Base-by-base conservation (phyloP, 1,140 invertebrate species). In the Drepana arcuata region DNA sequence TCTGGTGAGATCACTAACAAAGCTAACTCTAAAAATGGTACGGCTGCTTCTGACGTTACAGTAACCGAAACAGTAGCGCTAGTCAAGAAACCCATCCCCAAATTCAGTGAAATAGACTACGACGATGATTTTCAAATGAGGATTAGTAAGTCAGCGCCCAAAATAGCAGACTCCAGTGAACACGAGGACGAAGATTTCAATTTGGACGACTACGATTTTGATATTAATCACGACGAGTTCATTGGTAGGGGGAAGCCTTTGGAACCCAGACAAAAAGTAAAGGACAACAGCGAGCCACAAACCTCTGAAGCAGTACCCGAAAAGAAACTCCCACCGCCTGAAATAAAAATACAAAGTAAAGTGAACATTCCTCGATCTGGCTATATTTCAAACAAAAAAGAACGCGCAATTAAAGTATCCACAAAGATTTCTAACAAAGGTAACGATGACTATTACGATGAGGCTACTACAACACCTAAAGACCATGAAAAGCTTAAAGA, bases 111-210 rank as follows among this genome's bases (percentile, higher is more conserved):
- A 9, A 36, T 54, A 2, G 61, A 66, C 1, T 61, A 67, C 18
- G 59, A 72, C 10, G 62, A 63, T 23, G 65, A 74, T 46, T 70
- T 70, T 44, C 62, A 62, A 54, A 37, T 36, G 3, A 58, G 56
- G 31, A 28, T 42, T 3, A 60, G 30, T 27, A 43, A 35, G 31
- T 41, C 36, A 31, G 50, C 42, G 7, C 24, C 34, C 24, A 61
- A 46, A 23, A 38, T 41, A 2, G 26, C 34, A 15, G 72, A 75
- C 25, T 69, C 64, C 0, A 51, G 49, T 1, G 75, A 77, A 39
- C 63, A 71, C 15, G 75, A 80, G 52, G 75, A 80, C 14, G 72
- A 77, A 45, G 75, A 80, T 36, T 77, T 75, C 26, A 75, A 66
- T 48, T 15, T 77, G 10, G 60, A 73, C 18, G 75, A 80, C 30